phyloP scores from a whole-genome alignment of 2,888 invertebrate species.

The Aromia moschata region DNA sequence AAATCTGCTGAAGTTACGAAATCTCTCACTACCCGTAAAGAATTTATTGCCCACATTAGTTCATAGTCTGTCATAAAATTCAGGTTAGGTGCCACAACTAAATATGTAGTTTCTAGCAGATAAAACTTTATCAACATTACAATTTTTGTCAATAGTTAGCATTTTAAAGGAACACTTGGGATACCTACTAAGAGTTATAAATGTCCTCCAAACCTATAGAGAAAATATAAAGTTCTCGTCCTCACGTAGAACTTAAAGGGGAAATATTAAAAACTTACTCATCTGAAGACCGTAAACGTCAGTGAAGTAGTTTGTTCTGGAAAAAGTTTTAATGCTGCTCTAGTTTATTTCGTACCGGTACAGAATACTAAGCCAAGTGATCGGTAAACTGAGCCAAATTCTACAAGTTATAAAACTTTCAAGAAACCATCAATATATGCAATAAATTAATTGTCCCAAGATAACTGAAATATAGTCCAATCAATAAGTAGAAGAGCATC shows the following conservation, averaged over 20 bases:
- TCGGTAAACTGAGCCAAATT: no score
- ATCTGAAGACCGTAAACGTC: neutral
- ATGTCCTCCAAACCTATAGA: neutral
- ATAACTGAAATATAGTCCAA: no score
- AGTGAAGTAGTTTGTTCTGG: neutral
- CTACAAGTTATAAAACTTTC: no score
- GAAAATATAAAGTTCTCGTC: neutral
- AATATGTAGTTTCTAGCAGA: neutral
- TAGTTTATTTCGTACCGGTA: neutral
- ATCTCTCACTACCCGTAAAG: no score
- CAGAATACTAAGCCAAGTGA: no score
- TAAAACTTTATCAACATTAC: neutral
- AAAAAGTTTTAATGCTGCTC: neutral
- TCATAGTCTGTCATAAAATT: no score
- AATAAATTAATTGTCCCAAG: no score
- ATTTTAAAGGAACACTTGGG: neutral
- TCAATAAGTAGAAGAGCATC: no score
- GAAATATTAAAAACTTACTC: neutral
- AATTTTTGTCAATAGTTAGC: neutral
- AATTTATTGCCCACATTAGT: no score
- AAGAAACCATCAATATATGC: no score
- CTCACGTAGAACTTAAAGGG: neutral
- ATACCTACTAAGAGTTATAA: neutral
- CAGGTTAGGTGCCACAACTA: no score
- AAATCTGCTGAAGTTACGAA: no score